Evolutionary conservation across 1,140 invertebrate species (phyloP), one percentile per base, ranked within the genome.

Genomic region (Maniola jurtina): DNA sequence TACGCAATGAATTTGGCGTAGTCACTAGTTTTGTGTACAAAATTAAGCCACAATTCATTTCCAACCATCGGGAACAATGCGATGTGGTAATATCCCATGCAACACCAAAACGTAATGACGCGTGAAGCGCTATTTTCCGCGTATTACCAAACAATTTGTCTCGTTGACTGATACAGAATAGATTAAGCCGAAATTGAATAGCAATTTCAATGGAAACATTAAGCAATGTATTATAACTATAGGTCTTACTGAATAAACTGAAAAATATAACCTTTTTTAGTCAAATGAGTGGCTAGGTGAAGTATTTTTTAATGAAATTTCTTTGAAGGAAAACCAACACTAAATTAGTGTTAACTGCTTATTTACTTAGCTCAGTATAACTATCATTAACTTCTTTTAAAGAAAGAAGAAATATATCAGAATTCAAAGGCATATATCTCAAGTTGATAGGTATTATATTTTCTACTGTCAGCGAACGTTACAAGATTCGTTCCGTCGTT

Each of bases 401-500:
- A 25, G 25, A n/a, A n/a, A n/a, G n/a, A n/a, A n/a, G n/a, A n/a
- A n/a, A n/a, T 25, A 4, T 25, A 25, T 25, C 25, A 25, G 25
- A 25, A 25, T 25, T 2, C 25, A 25, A 25, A 25, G 25, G 25
- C n/a, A n/a, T n/a, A n/a, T n/a, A n/a, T n/a, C n/a, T n/a, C n/a
- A n/a, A n/a, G n/a, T n/a, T n/a, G n/a, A n/a, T n/a, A n/a, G n/a
- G n/a, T n/a, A n/a, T n/a, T 14, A 5, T 13, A n/a, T 13, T 13
- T 45, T 45, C 36, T 25, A 16, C 52, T 61, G 64, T 66, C 64
- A 61, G 64, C 60, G 50, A 67, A 56, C 14, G 66, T 59, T 66
- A 61, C 33, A 14, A 52, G 63, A 76, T 79, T 77, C 75, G 68
- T 79, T 78, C 76, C 76, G 76, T 71, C 76, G 68, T 79, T 83